Conservation (phyloP, 2,113 vertebrate genomes). For the human region GRCh38 chr16:64689001-64689500, state of each 20-base stretch:
- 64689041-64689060: not conserved
- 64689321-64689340: not conserved
- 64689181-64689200: not conserved
- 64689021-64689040: not conserved
- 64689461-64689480: too few species aligned
- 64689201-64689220: not conserved
- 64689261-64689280: not conserved
- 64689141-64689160: not conserved
- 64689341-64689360: too few species aligned
- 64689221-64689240: not conserved
- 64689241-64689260: not conserved
- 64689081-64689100: not conserved
- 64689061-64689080: not conserved
- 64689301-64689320: not conserved
- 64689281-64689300: not conserved
- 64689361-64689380: too few species aligned
- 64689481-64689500: too few species aligned
- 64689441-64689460: too few species aligned
- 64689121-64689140: not conserved
- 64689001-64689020: not conserved
- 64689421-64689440: too few species aligned
- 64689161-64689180: not conserved
- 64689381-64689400: too few species aligned
- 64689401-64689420: too few species aligned
- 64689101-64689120: not conserved